These are phyloP conservation scores for Mesorhabditis spiculigera DNA, from an alignment of 2,888 invertebrate species.

Conservation along the genomic window DNA sequence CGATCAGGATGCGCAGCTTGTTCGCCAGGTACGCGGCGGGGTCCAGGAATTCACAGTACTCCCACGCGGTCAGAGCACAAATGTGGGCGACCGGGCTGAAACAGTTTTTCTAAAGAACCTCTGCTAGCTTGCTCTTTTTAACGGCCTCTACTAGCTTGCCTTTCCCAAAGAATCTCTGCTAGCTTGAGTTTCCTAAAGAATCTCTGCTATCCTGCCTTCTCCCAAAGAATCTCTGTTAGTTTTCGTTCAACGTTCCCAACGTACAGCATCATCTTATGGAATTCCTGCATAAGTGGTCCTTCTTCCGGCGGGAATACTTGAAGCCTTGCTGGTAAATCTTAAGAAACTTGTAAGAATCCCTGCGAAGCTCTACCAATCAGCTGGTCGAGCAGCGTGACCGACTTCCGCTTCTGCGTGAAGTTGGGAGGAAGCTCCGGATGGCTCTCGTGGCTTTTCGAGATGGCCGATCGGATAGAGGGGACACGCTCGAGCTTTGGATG, in stretches of 20 bases:
- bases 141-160: too few species aligned
- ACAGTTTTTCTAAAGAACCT: too few species aligned
- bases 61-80: neutral
- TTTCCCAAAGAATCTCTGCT: too few species aligned
- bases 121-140: too few species aligned
- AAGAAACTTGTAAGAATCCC: neutral
- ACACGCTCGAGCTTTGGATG: constrained; percentile 5
- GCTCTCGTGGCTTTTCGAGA: neutral
- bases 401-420: neutral
- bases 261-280: neutral
- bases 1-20: neutral
- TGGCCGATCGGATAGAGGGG: neutral
- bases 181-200: too few species aligned
- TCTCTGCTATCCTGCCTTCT: too few species aligned
- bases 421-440: neutral
- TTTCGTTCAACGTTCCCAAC: neutral
- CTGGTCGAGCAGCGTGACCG: neutral
- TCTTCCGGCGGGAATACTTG: constrained; percentile 2
- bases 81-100: constrained; percentile 6
- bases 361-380: neutral
- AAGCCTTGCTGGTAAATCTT: neutral
- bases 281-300: neutral
- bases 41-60: neutral
- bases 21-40: neutral
- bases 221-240: too few species aligned